Evolutionary conservation across 1,140 invertebrate genomes (phyloP).

Genomic region (Tetranychus urticae): DNA sequence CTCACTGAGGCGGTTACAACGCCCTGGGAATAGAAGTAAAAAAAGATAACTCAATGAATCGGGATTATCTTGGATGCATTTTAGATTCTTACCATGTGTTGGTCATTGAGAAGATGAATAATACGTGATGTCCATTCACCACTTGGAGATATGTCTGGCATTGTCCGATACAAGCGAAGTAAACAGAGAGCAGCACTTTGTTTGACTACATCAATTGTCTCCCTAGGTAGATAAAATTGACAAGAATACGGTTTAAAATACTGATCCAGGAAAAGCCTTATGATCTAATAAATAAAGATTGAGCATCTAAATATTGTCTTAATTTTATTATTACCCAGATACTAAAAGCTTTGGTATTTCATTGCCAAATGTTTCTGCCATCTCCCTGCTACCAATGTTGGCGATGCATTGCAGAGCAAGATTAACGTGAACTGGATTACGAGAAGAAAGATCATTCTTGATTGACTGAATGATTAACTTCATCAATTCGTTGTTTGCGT

Average conservation of each 20-base stretch:
- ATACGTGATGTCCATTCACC: slow-evolving; percentile 98
- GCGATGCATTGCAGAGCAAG: slow-evolving; percentile 98
- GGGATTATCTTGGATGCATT: not conserved
- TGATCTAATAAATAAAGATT: not conserved
- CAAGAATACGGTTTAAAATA: not conserved
- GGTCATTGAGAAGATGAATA: slow-evolving; percentile 94
- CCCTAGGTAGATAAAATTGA: slow-evolving; percentile 30
- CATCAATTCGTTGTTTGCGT: slow-evolving; percentile 96
- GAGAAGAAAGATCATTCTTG: slow-evolving; percentile 87
- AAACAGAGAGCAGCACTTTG: slow-evolving; percentile 95
- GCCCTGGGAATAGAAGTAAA: slow-evolving; percentile 25
- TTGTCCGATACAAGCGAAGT: slow-evolving; percentile 69
- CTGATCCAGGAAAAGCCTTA: too few relatives aligned
- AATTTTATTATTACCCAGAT: slow-evolving; percentile 42
- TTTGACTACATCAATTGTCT: slow-evolving; percentile 98
- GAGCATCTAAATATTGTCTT: slow-evolving; percentile 8
- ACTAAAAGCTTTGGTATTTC: slow-evolving; percentile 96
- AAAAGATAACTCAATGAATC: not conserved
- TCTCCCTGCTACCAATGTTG: slow-evolving; percentile 97
- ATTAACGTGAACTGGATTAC: slow-evolving; percentile 96
- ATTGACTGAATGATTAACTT: slow-evolving; percentile 98
- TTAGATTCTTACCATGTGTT: slow-evolving; percentile 52
- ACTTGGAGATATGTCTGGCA: slow-evolving; percentile 74
- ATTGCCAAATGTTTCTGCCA: slow-evolving; percentile 94
- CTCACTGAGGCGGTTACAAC: slow-evolving; percentile 96